Conservation (phyloP, 1,140 invertebrate species). For the Drosophila chauvacae region DNA sequence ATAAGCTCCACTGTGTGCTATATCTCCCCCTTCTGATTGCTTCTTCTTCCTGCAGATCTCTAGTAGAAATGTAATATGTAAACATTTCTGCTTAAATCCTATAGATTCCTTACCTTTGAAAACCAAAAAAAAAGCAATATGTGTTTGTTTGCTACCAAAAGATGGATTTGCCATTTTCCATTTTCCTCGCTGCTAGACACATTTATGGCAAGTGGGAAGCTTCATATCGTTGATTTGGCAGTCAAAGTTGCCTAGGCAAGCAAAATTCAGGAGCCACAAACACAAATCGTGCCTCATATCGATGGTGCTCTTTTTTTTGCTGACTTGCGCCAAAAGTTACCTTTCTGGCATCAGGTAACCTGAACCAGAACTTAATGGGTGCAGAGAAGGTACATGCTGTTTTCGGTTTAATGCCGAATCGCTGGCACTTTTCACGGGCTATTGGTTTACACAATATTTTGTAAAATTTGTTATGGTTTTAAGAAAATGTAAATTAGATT, state of each 20-base stretch:
- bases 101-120: not conserved
- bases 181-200: slow-evolving; percentile 1
- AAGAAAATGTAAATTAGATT: not conserved
- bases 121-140: not conserved
- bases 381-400: not conserved
- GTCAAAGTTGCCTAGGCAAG: slow-evolving; percentile 39
- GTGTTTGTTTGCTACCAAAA: slow-evolving; percentile 1
- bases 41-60: slow-evolving; percentile 10
- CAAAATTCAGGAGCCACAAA: slow-evolving; percentile 29
- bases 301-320: slow-evolving; percentile 43
- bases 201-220: slow-evolving; percentile 24
- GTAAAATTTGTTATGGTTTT: not conserved
- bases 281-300: slow-evolving; percentile 58
- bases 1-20: slow-evolving; percentile 2
- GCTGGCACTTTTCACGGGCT: not conserved
- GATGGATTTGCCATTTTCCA: slow-evolving; percentile 19
- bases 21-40: slow-evolving; percentile 4
- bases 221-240: slow-evolving; percentile 47
- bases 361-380: slow-evolving; percentile 6
- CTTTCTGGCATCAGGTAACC: slow-evolving; percentile 25
- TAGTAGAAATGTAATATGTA: slow-evolving; percentile 43
- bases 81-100: slow-evolving; percentile 16
- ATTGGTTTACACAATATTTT: not conserved
- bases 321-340: slow-evolving; percentile 44
- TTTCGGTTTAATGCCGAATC: not conserved